These are phyloP conservation scores for Enteromius trimaculatus DNA, from an alignment of 2,797 vertebrate genomes.

Conservation along the genomic window DNA sequence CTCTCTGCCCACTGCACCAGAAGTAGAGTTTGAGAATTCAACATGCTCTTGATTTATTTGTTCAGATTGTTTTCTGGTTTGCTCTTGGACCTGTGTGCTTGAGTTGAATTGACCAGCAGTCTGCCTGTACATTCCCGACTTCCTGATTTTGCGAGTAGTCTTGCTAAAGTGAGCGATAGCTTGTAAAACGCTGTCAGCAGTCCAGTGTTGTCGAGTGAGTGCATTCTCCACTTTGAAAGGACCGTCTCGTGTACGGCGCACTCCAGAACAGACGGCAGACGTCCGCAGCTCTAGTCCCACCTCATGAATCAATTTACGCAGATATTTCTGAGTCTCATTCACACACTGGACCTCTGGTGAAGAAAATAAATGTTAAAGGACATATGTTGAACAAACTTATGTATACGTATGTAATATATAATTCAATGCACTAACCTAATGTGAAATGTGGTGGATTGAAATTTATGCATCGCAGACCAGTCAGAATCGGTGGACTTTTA, in stretches of 20 bases:
- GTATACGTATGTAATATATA: neutral
- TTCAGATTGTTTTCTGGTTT: slow-evolving; percentile 14
- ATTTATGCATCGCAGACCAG: slow-evolving; percentile 81
- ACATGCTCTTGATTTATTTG: neutral
- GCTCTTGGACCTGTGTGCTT: neutral
- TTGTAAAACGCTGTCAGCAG: slow-evolving; percentile 73
- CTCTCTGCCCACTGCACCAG: slow-evolving; percentile 2
- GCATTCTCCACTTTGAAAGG: slow-evolving; percentile 83
- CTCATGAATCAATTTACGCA: slow-evolving; percentile 89
- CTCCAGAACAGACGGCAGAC: slow-evolving; percentile 83
- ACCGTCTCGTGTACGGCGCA: slow-evolving; percentile 86
- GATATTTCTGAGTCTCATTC: slow-evolving; percentile 90
- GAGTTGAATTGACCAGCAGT: slow-evolving; percentile 1
- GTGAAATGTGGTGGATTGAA: slow-evolving; percentile 89
- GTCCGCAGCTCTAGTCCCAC: slow-evolving; percentile 91
- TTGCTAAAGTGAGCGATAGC: slow-evolving; percentile 73
- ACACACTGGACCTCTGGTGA: slow-evolving; percentile 89
- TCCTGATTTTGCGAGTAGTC: slow-evolving; percentile 50
- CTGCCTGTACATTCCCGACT: slow-evolving; percentile 31
- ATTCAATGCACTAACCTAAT: slow-evolving; percentile 78
- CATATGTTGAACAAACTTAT: neutral
- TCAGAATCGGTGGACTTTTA: slow-evolving; percentile 87
- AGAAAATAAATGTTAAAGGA: neutral
- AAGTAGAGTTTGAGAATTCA: neutral
- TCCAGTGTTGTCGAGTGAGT: slow-evolving; percentile 84